Percentiles rank a stretch among this genome's conserved stretches.
These are phyloP conservation scores for Darwinula stevensoni DNA, from an alignment of 2,888 invertebrate genomes.

Conservation along the genomic window DNA sequence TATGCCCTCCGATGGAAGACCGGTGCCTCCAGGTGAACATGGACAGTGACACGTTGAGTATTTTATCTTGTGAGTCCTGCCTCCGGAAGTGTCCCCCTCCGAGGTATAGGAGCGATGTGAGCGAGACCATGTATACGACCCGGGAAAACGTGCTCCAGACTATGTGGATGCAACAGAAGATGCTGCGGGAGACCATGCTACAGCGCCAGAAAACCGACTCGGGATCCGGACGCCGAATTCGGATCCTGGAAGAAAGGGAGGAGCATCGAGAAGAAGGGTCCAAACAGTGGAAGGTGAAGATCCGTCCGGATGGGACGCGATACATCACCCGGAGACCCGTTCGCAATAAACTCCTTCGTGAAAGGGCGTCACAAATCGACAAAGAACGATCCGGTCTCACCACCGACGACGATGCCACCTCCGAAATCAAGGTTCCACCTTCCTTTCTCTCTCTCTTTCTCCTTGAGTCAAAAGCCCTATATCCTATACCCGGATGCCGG, in stretches of 20 bases:
- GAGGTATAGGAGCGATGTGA: not conserved
- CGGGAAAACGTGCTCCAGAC: conserved; percentile 34
- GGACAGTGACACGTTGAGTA: conserved; percentile 9
- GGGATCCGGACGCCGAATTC: not conserved
- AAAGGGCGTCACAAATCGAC: conserved; percentile 30
- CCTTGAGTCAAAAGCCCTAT: too few relatives aligned
- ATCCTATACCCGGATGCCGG: too few relatives aligned
- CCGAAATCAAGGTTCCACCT: conserved; percentile 29
- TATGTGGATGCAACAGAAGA: conserved; percentile 32
- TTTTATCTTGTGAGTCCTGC: conserved; percentile 10
- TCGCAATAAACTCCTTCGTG: conserved; percentile 30
- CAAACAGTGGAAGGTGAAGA: conserved; percentile 40
- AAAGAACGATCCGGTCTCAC: conserved; percentile 34
- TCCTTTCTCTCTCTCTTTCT: not conserved
- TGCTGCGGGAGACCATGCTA: conserved; percentile 17
- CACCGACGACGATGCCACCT: conserved; percentile 45
- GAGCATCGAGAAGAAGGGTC: too few relatives aligned
- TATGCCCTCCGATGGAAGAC: conserved; percentile 12
- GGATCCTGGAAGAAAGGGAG: conserved; percentile 12
- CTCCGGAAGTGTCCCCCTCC: too few relatives aligned
- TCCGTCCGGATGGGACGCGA: conserved; percentile 38
- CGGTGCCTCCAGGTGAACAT: conserved; percentile 8
- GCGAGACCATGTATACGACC: conserved; percentile 35
- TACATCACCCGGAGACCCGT: conserved; percentile 42
- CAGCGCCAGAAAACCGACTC: conserved; percentile 9